These are phyloP conservation scores for Pipa parva DNA, from an alignment of 2,113 vertebrate genomes.

Conservation along the genomic window DNA sequence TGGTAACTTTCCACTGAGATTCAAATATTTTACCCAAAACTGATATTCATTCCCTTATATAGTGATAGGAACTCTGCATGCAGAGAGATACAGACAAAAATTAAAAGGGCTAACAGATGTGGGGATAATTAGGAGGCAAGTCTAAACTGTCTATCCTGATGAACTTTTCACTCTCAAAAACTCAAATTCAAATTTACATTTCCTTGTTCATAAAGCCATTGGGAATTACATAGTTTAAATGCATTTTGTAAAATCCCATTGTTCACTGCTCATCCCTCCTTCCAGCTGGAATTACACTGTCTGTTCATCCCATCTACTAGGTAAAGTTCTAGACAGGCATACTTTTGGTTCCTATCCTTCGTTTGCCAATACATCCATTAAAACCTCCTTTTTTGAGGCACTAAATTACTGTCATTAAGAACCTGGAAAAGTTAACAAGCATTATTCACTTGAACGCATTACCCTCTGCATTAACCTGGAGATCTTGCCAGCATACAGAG, in stretches of 20 bases:
- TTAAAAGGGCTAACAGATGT: slow-evolving; percentile 20
- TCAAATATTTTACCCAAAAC: too few species aligned
- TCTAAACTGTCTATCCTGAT: not conserved
- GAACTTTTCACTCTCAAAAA: not conserved
- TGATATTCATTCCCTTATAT: too few species aligned
- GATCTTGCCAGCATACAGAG: not conserved
- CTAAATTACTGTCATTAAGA: slow-evolving; percentile 1
- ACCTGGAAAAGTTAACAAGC: not conserved
- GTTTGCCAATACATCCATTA: not conserved
- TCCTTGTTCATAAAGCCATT: slow-evolving; percentile 14
- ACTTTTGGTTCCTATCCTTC: not conserved
- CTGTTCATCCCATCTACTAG: not conserved
- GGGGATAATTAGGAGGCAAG: slow-evolving; percentile 32
- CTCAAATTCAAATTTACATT: slow-evolving; percentile 18
- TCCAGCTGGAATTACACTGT: slow-evolving; percentile 11
- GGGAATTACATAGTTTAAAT: slow-evolving; percentile 18
- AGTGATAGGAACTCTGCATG: too few species aligned
- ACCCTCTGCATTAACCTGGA: slow-evolving; percentile 16
- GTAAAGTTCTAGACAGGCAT: not conserved
- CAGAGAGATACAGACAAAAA: not conserved
- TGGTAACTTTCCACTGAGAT: too few species aligned
- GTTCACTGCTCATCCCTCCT: not conserved
- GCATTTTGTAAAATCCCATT: not conserved
- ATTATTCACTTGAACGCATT: not conserved
- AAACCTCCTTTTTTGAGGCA: slow-evolving; percentile 3